Evolutionary conservation across 2,113 vertebrate species (phyloP), one percentile per base, ranked within the genome.

Genomic region (Eulemur rufifrons): DNA sequence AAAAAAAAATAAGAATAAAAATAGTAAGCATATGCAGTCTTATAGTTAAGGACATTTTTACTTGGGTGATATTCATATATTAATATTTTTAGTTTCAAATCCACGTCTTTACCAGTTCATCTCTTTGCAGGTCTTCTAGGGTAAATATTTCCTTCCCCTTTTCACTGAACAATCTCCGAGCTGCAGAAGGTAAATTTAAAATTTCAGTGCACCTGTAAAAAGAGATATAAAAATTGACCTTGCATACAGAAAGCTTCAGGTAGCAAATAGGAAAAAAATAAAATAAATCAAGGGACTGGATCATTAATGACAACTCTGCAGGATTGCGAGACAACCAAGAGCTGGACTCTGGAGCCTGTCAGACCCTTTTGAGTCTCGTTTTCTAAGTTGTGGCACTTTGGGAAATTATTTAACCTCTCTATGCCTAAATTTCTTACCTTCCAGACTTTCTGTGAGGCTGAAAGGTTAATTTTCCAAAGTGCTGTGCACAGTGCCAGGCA

Each of bases 181-280:
- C 98, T 88, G 97, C 98, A 94, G 96, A 97, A 85, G 98, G 98
- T 81, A 98, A 97, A 68, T 97, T 97, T 92, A 98, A 94, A 66
- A 95, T 50, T 73, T 64, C 78, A 37, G 98, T 98, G 69, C 98
- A 98, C 92, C 98, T 98, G 93, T 80, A 96, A 91, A 11, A 84
- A 90, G 12, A 80, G 39, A 96, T 52, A 84, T 15, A 94, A 61
- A 87, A 45, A 71, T 25, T 89, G 34, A 66, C 47, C 17, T 84
- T 73, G 54, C 4, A 47, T 29, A 52, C 23, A 86, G 37, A 54
- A 37, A 59, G 14, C 4, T 93, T 78, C 61, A 7, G n/a, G 61
- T 7, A 93, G 21, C 37, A 27, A 80, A 39, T 37, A 69, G 8
- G 11, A 37, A 10, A 63, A 39, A 39, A 61, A 89, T 20, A 42